Evolutionary conservation across 2,888 invertebrate species (phyloP), one percentile per base, ranked within the genome.

Genomic region (Sphaeridia pumilis): DNA sequence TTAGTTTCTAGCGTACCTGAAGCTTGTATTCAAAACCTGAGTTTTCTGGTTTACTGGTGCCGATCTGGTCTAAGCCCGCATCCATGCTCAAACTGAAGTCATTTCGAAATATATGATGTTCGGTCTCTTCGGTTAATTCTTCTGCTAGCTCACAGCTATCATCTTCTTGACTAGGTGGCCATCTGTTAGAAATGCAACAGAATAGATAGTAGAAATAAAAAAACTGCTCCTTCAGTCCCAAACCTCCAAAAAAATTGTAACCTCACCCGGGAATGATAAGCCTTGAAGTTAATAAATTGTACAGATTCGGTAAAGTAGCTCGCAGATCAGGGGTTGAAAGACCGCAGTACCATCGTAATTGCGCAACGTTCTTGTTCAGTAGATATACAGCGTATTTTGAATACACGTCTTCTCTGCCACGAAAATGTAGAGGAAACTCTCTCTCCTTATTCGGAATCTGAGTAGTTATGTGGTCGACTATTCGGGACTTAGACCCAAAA

Each of bases 311-410:
- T 52, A 90, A 73, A 0, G 87, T 89, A 3, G 83, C 79, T 55
- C 85, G 72, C 57, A 88, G 76, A 69, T 88, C 86, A 3, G 76
- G 73, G 0, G 87, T 82, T 1, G 82, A 76, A 38, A 86, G 72
- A 1, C 82, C 83, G 60, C 83, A 79, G 42, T 82, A 81, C 78
- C 83, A 85, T 46, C 86, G 72, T 56, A 94, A 71, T 71, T 97
- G 95, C 1, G 88, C 88, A 58, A 97, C 85, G 69, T 95, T 92
- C 72, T 92, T 93, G 73, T 94, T 94, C 27, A 95, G 73, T 14
- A 94, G 75, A 69, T 87, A 94, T 58, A 94, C 84, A 3, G 84
- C 94, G 71, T 93, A 93, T 57, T 86, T 82, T 68, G 90, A 89
- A 62, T 84, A 77, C 7, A 83, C 77, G 55, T 80, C 78, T 67